Conservation (phyloP, 2,888 invertebrate species). For the Caenorhabditis panamensis region DNA sequence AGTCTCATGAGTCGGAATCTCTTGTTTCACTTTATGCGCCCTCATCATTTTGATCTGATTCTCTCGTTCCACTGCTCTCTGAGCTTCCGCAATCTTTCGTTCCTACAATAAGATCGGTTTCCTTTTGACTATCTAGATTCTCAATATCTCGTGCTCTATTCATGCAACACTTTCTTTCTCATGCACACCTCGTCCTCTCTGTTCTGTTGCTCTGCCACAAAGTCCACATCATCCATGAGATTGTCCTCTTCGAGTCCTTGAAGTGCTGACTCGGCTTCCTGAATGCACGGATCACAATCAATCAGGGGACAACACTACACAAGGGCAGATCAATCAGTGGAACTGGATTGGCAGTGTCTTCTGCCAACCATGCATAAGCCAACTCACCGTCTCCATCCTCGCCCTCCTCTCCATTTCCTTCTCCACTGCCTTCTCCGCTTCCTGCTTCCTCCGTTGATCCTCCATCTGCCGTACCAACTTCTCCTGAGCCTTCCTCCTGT, state of each 20-base stretch:
- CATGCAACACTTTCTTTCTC: constrained; percentile 15
- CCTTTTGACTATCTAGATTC: no score
- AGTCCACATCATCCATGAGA: constrained; percentile 56
- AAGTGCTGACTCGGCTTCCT: constrained; percentile 49
- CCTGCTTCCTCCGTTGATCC: constrained; percentile 20
- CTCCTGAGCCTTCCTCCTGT: constrained; percentile 10
- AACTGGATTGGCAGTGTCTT: no score
- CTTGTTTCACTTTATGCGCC: constrained; percentile 5
- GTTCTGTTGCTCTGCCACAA: constrained; percentile 36
- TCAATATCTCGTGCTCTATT: not conserved
- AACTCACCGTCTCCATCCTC: constrained; percentile 30
- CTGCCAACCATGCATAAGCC: not conserved
- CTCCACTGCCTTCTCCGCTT: constrained; percentile 29
- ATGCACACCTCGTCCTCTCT: constrained; percentile 48
- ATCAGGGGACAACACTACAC: constrained; percentile 8
- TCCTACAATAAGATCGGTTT: constrained; percentile 17
- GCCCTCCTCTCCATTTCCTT: constrained; percentile 34
- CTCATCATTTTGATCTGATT: constrained; percentile 48
- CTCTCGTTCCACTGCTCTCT: constrained; percentile 31
- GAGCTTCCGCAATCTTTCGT: constrained; percentile 19
- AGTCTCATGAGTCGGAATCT: not conserved
- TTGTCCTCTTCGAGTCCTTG: constrained; percentile 52
- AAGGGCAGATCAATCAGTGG: not conserved
- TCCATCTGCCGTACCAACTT: constrained; percentile 9
- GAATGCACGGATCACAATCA: constrained; percentile 16